Evolutionary conservation across 2,797 vertebrate species (phyloP).

Genomic region (Clarias fuscus): DNA sequence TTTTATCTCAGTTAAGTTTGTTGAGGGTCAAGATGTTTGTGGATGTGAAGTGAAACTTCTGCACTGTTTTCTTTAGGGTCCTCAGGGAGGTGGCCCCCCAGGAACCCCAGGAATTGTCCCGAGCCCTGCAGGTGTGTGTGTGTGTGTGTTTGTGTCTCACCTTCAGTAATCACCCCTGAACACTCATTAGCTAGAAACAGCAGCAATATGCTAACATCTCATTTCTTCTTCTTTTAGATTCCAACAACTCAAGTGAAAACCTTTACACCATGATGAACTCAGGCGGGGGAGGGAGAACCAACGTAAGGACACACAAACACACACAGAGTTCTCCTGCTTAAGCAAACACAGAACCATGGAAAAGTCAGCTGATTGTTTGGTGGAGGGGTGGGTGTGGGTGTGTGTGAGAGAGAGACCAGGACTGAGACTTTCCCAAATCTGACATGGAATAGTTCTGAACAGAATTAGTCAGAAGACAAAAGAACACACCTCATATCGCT

Average conservation of each 20-base stretch:
- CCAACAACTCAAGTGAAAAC: conserved; percentile 99
- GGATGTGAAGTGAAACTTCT: neutral
- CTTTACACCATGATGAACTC: conserved; percentile 99
- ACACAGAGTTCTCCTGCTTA: neutral
- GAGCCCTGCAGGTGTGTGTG: conserved; percentile 93
- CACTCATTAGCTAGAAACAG: neutral
- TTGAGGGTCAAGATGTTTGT: neutral
- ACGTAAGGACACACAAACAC: conserved; percentile 76
- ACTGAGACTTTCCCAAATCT: neutral
- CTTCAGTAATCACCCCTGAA: neutral
- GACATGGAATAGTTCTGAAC: neutral
- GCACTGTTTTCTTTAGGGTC: conserved; percentile 75
- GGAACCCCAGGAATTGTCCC: conserved; percentile 97
- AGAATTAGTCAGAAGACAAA: neutral
- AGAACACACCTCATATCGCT: neutral
- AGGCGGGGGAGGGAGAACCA: conserved; percentile 95
- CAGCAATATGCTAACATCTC: neutral
- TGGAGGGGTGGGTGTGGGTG: neutral
- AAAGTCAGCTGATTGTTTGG: neutral
- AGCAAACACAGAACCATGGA: neutral
- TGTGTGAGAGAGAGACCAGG: neutral
- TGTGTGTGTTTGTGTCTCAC: neutral
- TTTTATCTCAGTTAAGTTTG: neutral
- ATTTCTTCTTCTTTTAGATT: conserved; percentile 76
- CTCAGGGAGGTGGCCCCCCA: conserved; percentile 95